Conservation (phyloP, 2,888 invertebrate species). For the Polydesmus complanatus region DNA sequence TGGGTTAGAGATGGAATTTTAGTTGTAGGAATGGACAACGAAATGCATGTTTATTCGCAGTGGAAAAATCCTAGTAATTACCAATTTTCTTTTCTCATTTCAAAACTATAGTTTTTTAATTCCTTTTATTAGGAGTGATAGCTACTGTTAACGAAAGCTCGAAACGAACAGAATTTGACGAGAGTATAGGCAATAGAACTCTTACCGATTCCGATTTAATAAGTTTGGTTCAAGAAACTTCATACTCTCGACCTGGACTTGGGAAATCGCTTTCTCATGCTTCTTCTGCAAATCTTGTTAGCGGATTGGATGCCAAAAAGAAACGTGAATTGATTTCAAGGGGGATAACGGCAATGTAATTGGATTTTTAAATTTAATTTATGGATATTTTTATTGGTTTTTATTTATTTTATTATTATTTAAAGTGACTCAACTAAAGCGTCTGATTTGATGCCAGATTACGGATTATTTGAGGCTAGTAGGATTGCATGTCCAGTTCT, state of each 20-base stretch:
- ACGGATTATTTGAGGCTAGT: conserved; percentile 91
- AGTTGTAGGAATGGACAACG: conserved; percentile 98
- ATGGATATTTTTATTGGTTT: background rate
- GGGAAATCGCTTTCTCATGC: conserved; percentile 23
- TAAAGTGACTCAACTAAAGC: conserved; percentile 3
- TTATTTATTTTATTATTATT: conserved; percentile 2
- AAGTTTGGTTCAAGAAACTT: conserved; percentile 23
- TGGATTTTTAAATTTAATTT: background rate
- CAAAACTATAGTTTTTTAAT: conserved; percentile 2
- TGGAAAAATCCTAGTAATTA: conserved; percentile 43
- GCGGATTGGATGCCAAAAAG: conserved; percentile 21
- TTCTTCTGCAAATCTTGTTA: conserved; percentile 19
- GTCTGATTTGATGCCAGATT: conserved; percentile 77
- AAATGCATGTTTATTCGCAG: conserved; percentile 98
- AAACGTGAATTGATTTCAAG: conserved; percentile 18
- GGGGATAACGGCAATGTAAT: background rate
- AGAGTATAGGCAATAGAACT: conserved; percentile 24
- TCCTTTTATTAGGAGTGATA: too few species aligned
- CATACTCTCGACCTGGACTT: conserved; percentile 22
- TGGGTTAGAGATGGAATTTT: conserved; percentile 98
- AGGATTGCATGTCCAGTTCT: conserved; percentile 92
- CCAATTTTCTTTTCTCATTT: background rate
- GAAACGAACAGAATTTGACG: conserved; percentile 14
- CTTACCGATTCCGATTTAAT: conserved; percentile 27
- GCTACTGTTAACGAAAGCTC: background rate